Base-by-base conservation (phyloP, 2,113 vertebrate species). In the Boulengeromyrus knoepffleri region DNA sequence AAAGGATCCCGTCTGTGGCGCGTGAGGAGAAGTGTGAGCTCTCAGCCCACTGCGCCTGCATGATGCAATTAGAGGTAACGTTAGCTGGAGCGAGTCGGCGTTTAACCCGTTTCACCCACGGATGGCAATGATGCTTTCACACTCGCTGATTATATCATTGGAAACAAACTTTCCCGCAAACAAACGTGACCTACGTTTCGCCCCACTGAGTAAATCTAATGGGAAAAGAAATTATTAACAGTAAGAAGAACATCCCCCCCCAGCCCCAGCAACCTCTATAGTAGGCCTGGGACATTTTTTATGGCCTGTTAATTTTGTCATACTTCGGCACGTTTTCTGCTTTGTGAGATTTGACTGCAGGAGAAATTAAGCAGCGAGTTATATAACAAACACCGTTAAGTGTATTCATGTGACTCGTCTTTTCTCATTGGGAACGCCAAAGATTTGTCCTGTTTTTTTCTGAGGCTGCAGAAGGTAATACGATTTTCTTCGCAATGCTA, bases 11-110 rank as follows among this genome's bases (percentile, higher is more conserved):
- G 46, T 87, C 27, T 31, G 24, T 8, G 36, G 31, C 17, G 15
- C 45, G 45, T 85, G 42, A 85, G 19, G 42, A 24, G 80, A 84
- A 21, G 42, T 85, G 83, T 47, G 39, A 85, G 45, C 42, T 10
- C 80, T 12, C 6, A 42, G 19, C 21, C 80, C 42, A 47, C 45
- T 0, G 45, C 10, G 42, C 3, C 83, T 24, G 42, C 83, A 85
- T 85, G 83, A 85, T 85, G 83, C 83, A 85, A 85, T 85, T 47
- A 85, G 83, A 85, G 45, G 83, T 13, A 85, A 85, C 17, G 21
- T 85, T 47, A 47, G 45, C 21, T 3, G 19, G 45, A 24, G 45
- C 7, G 45, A 47, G 21, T 2, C 10, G 17, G 7, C 47, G 83
- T 21, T 10, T 24, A 45, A 47, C 36, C 45, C 83, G 2, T 12